Conservation (phyloP, 2,888 invertebrate genomes). For the Apomyelois bistriatella region DNA sequence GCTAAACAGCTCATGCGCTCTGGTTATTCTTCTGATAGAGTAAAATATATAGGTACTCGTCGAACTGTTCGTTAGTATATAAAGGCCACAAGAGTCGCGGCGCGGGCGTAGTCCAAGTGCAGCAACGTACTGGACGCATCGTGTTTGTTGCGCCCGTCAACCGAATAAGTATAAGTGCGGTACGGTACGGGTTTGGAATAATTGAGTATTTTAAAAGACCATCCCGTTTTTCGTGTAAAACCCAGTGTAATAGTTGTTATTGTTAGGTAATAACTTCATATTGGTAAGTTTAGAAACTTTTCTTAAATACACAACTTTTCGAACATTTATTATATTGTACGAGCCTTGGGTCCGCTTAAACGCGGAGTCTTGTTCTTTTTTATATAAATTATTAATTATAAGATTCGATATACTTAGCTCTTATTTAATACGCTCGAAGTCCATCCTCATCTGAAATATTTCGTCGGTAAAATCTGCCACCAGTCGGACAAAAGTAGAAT, state of each 20-base stretch:
- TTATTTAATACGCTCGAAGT: too few species aligned
- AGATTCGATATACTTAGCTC: too few species aligned
- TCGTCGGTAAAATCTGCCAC: too few species aligned
- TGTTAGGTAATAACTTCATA: neutral
- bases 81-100: slow-evolving; percentile 51
- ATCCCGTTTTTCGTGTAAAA: neutral
- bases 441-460: too few species aligned
- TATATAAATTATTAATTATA: too few species aligned
- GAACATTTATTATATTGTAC: too few species aligned
- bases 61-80: slow-evolving; percentile 53
- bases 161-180: slow-evolving; percentile 18
- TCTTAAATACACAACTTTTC: too few species aligned
- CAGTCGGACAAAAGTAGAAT: too few species aligned
- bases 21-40: slow-evolving; percentile 58
- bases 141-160: slow-evolving; percentile 23
- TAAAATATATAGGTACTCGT: slow-evolving; percentile 31
- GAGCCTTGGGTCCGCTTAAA: too few species aligned
- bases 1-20: slow-evolving; percentile 50
- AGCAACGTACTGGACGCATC: slow-evolving; percentile 37
- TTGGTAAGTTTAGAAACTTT: neutral
- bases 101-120: slow-evolving; percentile 54
- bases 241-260: too few species aligned
- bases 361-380: too few species aligned
- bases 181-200: neutral
- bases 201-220: neutral